Conservation (phyloP, 2,113 vertebrate species). For the western clawed frog (Xenopus tropicalis) region DNA sequence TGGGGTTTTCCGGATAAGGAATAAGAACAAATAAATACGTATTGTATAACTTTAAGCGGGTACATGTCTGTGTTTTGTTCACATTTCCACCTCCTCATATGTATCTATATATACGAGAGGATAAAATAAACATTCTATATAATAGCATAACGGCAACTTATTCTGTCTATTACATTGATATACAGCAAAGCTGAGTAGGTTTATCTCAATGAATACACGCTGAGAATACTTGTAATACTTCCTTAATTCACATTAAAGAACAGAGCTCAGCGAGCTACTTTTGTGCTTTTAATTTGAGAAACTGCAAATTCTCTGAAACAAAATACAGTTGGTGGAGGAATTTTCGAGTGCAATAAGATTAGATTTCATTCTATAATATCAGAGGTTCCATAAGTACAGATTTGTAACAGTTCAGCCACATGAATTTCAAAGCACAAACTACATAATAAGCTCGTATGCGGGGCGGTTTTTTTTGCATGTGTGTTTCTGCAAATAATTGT, state of each 20-base stretch:
- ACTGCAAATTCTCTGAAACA: slow-evolving; percentile 59
- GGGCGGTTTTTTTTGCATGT: slow-evolving; percentile 42
- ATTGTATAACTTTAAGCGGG: too few species aligned
- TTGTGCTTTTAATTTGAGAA: slow-evolving; percentile 57
- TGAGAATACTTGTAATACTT: slow-evolving; percentile 16
- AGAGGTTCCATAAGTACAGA: slow-evolving; percentile 62
- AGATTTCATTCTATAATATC: slow-evolving; percentile 67
- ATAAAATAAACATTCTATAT: too few species aligned
- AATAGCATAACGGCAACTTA: too few species aligned
- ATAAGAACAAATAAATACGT: too few species aligned
- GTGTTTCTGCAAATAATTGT: slow-evolving; percentile 31
- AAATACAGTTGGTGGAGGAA: slow-evolving; percentile 59
- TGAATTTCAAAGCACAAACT: slow-evolving; percentile 65
- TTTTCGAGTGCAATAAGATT: slow-evolving; percentile 63
- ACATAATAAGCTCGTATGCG: slow-evolving; percentile 52
- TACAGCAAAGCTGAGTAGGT: neutral
- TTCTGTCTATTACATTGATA: too few species aligned
- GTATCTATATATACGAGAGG: too few species aligned
- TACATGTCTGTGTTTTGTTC: too few species aligned
- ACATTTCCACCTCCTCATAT: too few species aligned
- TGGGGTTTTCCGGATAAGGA: too few species aligned
- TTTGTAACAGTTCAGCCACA: slow-evolving; percentile 67
- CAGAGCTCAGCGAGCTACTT: slow-evolving; percentile 27
- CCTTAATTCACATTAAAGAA: slow-evolving; percentile 30
- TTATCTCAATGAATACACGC: slow-evolving; percentile 3